A percentile compares a stretch with the other conserved stretches of the same genome.
phyloP scores from a whole-genome alignment of 2,888 invertebrate species.

The Diaprepes abbreviatus region DNA sequence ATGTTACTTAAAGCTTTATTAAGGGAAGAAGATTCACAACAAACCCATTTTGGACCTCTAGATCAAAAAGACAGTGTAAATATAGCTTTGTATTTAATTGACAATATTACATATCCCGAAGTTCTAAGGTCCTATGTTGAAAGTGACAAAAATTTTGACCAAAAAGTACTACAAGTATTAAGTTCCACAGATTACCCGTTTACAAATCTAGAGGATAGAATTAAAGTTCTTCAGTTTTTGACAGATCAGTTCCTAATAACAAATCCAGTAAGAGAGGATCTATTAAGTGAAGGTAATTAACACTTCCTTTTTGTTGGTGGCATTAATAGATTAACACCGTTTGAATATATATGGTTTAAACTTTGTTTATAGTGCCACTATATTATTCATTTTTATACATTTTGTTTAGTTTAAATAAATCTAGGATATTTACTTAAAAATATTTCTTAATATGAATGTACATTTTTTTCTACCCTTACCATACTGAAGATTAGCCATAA shows the following conservation, averaged over 20 bases:
- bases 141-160: constrained; percentile 87
- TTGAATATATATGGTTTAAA: no score
- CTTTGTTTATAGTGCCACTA: no score
- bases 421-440: no score
- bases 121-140: constrained; percentile 90
- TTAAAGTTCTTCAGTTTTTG: constrained; percentile 89
- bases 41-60: constrained; percentile 94
- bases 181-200: constrained; percentile 90
- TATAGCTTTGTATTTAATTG: constrained; percentile 91
- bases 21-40: constrained; percentile 94
- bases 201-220: constrained; percentile 81
- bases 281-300: constrained; percentile 87
- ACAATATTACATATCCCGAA: constrained; percentile 97
- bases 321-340: not conserved
- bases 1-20: constrained; percentile 91
- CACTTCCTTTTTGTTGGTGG: constrained; percentile 7
- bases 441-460: no score
- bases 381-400: constrained; percentile 25
- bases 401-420: constrained; percentile 14
- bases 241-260: constrained; percentile 96
- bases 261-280: constrained; percentile 92
- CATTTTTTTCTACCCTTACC: no score
- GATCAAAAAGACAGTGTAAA: constrained; percentile 99
- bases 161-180: constrained; percentile 78
- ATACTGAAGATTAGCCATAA: no score